Base-by-base conservation (phyloP, 1,140 invertebrate species). In the Mactra quadrangularis region DNA sequence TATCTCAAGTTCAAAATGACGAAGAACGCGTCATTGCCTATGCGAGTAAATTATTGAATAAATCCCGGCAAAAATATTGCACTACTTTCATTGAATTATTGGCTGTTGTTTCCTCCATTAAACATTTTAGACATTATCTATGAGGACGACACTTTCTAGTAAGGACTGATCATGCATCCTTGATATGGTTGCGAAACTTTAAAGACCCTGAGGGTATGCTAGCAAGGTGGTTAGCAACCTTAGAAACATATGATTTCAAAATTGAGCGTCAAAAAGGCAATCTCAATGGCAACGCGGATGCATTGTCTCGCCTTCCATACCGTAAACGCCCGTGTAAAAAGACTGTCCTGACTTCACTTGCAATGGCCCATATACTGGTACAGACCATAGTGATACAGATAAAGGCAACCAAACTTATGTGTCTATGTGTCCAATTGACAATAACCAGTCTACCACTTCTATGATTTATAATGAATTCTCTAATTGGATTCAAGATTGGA, bases 311-410 rank as follows among this genome's bases (percentile, higher is more conserved):
- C 7, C 19, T 55, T n/a, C 53, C 53, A n/a, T 22, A 27, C 19
- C 53, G 53, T 9, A 55, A 55, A 6, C 25, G 53, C 19, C 38
- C 38, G 6, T 41, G 38, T 41, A 41, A 41, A 41, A 41, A 41
- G 38, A 41, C 15, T 41, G 38, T 41, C 38, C 38, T 41, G 38
- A 41, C 15, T 41, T 6, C 15, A 41, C 38, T 7, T 41, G 38
- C 6, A 7, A 7, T 41, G 38, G 6, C 38, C 38, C 38, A n/a
- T 35, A 6, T 70, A 78, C 7, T 35, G 82, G 11, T 52, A 50
- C 45, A 86, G 47, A 82, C 71, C 57, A 82, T 47, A 1, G 59
- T 75, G 3, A 60, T 87, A n/a, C 53, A 83, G 86, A 29, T 0
- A 19, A 62, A 62, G 25, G 33, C 59, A 29, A 29, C 27, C 11